Base-by-base conservation (phyloP, 2,797 vertebrate species). In the Vespertilio murinus region DNA sequence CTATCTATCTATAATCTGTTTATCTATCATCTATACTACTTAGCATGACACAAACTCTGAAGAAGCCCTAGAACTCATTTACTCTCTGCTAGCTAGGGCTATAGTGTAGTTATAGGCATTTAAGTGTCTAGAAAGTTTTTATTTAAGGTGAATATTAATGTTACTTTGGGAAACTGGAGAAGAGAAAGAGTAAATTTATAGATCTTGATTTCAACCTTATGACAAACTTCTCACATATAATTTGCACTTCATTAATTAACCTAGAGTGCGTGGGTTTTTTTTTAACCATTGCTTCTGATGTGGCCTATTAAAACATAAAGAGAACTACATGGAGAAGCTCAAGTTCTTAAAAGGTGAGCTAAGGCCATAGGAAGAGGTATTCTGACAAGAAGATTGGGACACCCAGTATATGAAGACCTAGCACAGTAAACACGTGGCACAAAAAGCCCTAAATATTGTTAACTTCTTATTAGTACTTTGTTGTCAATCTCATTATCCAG, bases 241-340 rank as follows among this genome's bases (percentile, higher is more conserved):
- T 95, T 97, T 97, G 54, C 73, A 95, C 45, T 47, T 90, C 78
- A 95, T 97, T 96, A 95, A 96, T 96, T 96, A 97, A 74, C 47
- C 67, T 54, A 64, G 87, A 82, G 33, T 81, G 56, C 28, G 59
- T 92, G 86, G 5, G 47, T 14, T 84, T 86, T 93, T 95, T 95
- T 90, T 54, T 78, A 85, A 52, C 81, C 75, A 93, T 88, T 73
- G 90, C 84, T 84, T 97, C 52, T 94, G 78, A 93, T 80, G 89
- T 88, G 64, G 54, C 25, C 70, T 95, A 90, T 93, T 96, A 96
- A 93, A 95, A 81, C 56, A 77, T 65, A 93, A 95, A 96, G 71
- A 81, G 56, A 84, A 79, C 23, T 81, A 77, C 45, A 40, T 18
- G 42, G 67, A 90, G 38, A 71, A 47, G 38, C 17, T 69, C 40